Percentiles rank a stretch among this genome's conserved stretches.
These are phyloP conservation scores for Corynorhinus townsendii DNA, from an alignment of 2,113 vertebrate species.

Conservation along the genomic window DNA sequence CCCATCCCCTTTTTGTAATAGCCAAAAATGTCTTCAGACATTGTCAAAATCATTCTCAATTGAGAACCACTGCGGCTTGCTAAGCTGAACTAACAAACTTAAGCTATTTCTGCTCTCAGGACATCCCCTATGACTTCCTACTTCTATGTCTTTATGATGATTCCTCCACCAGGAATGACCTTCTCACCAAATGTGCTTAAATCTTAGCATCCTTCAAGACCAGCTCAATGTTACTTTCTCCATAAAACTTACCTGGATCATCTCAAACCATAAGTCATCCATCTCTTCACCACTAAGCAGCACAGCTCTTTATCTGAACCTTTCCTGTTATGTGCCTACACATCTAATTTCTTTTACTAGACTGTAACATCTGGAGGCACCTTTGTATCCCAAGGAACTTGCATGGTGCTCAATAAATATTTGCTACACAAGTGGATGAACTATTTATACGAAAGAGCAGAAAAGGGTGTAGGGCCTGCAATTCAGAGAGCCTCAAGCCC, in stretches of 20 bases:
- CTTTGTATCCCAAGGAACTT: background rate
- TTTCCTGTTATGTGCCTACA: background rate
- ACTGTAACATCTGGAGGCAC: background rate
- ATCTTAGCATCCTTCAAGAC: constrained; percentile 7
- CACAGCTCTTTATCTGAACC: background rate
- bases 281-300: background rate
- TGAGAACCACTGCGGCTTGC: background rate
- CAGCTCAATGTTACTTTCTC: background rate
- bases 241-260: background rate
- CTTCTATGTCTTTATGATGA: background rate
- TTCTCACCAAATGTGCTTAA: constrained; percentile 4
- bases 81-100: background rate
- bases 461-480: background rate
- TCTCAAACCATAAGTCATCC: background rate
- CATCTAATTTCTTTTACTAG: background rate
- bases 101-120: background rate
- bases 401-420: background rate
- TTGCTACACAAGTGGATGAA: background rate
- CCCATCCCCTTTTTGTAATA: background rate
- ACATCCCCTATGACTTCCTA: background rate
- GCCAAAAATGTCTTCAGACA: background rate
- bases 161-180: background rate
- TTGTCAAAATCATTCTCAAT: background rate
- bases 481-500: background rate
- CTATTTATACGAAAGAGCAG: background rate